Evolutionary conservation across 2,113 vertebrate genomes (phyloP).

Genomic region (Dipodomys merriami): DNA sequence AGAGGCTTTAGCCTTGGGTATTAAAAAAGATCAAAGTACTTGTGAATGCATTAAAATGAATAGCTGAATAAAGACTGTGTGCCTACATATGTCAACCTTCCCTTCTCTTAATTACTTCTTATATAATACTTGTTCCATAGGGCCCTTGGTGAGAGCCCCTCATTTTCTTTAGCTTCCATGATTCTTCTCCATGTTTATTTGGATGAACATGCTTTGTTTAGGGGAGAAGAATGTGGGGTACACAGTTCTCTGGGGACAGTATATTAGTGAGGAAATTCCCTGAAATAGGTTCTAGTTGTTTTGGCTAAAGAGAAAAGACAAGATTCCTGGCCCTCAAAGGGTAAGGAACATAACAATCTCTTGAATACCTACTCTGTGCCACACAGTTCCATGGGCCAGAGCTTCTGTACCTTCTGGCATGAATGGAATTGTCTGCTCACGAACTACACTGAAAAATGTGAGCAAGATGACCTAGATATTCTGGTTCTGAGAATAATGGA

Average conservation of each 20-base stretch:
- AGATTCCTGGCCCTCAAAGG: background rate
- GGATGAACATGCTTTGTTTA: background rate
- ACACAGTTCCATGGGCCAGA: background rate
- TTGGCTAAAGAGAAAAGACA: constrained; percentile 16
- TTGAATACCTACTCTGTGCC: background rate
- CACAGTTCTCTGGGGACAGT: background rate
- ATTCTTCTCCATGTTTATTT: constrained; percentile 31
- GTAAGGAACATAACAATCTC: background rate
- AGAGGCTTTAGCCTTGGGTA: background rate
- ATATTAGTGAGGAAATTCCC: constrained; percentile 22
- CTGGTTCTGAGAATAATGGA: background rate
- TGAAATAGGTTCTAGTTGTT: constrained; percentile 10
- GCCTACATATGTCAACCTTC: background rate
- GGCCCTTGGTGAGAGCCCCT: background rate
- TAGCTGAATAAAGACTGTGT: background rate
- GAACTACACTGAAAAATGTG: background rate
- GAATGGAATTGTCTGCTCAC: background rate
- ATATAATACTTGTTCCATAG: background rate
- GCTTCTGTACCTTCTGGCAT: background rate
- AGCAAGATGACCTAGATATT: constrained; percentile 4
- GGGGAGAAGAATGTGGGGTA: background rate
- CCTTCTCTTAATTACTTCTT: background rate
- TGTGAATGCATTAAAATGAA: constrained; percentile 26
- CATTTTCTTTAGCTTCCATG: background rate
- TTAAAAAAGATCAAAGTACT: background rate